Evolutionary conservation across 1,140 invertebrate genomes (phyloP).

Genomic region (Magallana angulata): DNA sequence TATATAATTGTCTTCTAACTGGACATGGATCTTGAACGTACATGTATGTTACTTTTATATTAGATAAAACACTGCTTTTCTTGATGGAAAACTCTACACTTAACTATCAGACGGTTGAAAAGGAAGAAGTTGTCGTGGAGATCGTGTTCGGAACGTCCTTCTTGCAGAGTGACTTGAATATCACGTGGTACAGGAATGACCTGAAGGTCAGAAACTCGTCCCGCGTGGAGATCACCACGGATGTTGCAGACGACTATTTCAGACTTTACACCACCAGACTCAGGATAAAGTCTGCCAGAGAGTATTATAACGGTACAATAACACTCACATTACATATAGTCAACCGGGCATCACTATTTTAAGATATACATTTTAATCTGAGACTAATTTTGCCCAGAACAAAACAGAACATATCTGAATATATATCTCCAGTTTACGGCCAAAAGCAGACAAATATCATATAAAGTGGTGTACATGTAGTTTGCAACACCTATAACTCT

Average conservation of each 20-base stretch:
- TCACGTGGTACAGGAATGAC: background rate
- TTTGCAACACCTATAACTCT: too few species aligned
- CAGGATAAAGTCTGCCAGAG: background rate
- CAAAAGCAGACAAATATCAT: too few species aligned
- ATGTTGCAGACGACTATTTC: background rate
- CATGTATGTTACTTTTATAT: too few species aligned
- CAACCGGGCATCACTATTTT: too few species aligned
- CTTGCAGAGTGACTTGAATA: background rate
- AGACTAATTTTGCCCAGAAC: too few species aligned
- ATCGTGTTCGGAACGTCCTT: background rate
- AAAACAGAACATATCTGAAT: too few species aligned
- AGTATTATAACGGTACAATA: background rate
- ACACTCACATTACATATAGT: too few species aligned
- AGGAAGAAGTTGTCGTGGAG: background rate
- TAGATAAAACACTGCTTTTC: background rate
- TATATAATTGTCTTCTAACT: too few species aligned
- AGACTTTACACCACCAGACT: background rate
- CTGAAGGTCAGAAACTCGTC: conserved; percentile 2
- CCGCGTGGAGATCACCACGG: background rate
- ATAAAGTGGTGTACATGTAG: too few species aligned
- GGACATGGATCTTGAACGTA: too few species aligned
- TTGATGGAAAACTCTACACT: background rate
- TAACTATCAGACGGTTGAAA: background rate
- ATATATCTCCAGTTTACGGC: too few species aligned
- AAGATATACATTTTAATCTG: too few species aligned